Percentiles rank a stretch among this genome's conserved stretches.
These are phyloP conservation scores for Pogonomyrmex californicus DNA, from an alignment of 1,140 invertebrate species.

Conservation along the genomic window DNA sequence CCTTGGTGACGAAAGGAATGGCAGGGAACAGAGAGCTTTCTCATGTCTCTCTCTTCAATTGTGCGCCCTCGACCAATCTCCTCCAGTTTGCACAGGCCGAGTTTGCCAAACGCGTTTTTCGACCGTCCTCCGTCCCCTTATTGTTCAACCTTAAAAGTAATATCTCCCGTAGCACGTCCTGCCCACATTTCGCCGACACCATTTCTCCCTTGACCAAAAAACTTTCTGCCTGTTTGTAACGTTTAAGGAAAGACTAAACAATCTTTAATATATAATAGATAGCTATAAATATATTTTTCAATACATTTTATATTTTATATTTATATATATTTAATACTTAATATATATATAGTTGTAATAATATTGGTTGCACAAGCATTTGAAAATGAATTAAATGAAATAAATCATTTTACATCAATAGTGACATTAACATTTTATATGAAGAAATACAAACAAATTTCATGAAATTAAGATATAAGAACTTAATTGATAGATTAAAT, in stretches of 20 bases:
- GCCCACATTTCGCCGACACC: constrained; percentile 67
- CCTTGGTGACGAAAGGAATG: constrained; percentile 67
- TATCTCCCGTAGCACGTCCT: constrained; percentile 70
- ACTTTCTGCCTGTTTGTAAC: not conserved
- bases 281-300: constrained; percentile 39
- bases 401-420: not conserved
- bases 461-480: not conserved
- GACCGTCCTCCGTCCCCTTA: constrained; percentile 43
- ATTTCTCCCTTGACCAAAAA: constrained; percentile 47
- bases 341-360: not conserved
- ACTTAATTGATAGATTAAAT: not conserved
- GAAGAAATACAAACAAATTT: not conserved
- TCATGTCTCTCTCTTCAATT: constrained; percentile 78
- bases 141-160: constrained; percentile 59
- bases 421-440: no score
- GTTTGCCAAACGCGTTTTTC: constrained; percentile 60
- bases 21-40: constrained; percentile 83
- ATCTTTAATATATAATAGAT: constrained; percentile 31
- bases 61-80: constrained; percentile 78
- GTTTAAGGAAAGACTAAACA: not conserved
- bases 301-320: not conserved
- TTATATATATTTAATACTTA: not conserved
- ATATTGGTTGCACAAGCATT: not conserved
- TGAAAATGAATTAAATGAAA: not conserved
- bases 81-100: constrained; percentile 52